These are phyloP conservation scores for Hofmannophila pseudospretella DNA, from an alignment of 2,888 invertebrate genomes.

Conservation along the genomic window DNA sequence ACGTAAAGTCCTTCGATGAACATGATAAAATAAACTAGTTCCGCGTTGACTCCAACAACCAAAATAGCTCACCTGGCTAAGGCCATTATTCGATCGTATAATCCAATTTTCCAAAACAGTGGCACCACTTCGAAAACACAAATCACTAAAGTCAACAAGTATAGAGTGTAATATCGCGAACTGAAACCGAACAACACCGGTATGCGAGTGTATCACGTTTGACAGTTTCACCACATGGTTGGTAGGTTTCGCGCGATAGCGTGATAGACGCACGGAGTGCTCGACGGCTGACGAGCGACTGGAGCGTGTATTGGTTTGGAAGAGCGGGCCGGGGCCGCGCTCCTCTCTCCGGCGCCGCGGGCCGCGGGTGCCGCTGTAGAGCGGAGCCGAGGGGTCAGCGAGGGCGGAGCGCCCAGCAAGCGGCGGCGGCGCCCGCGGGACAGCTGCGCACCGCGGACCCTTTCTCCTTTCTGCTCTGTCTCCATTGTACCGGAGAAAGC, in stretches of 20 bases:
- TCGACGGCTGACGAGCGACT: conserved; percentile 67
- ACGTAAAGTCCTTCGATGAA: conserved; percentile 63
- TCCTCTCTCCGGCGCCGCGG: conserved; percentile 27
- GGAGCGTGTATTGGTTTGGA: conserved; percentile 21
- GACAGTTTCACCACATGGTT: conserved; percentile 77
- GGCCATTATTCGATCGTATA: conserved; percentile 76
- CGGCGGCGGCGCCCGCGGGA: conserved; percentile 61
- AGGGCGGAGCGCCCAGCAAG: conserved; percentile 57
- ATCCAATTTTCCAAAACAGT: conserved; percentile 72
- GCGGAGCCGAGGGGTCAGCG: conserved; percentile 57
- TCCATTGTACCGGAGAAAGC: conserved; percentile 63
- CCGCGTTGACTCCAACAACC: conserved; percentile 74
- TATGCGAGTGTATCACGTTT: conserved; percentile 70
- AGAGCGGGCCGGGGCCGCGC: conserved; percentile 20
- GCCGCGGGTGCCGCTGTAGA: conserved; percentile 31
- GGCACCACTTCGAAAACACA: conserved; percentile 65
- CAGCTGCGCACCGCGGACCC: conserved; percentile 70
- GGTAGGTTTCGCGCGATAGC: conserved; percentile 44
- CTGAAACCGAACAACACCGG: conserved; percentile 52
- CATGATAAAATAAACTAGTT: conserved; percentile 72
- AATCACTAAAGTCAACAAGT: conserved; percentile 47
- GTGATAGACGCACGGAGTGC: conserved; percentile 52
- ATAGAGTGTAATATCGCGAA: conserved; percentile 42
- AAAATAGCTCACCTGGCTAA: conserved; percentile 78
- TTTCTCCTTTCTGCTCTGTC: conserved; percentile 51